These are phyloP conservation scores for Equus przewalskii DNA, from an alignment of 2,113 vertebrate species.

Conservation along the genomic window DNA sequence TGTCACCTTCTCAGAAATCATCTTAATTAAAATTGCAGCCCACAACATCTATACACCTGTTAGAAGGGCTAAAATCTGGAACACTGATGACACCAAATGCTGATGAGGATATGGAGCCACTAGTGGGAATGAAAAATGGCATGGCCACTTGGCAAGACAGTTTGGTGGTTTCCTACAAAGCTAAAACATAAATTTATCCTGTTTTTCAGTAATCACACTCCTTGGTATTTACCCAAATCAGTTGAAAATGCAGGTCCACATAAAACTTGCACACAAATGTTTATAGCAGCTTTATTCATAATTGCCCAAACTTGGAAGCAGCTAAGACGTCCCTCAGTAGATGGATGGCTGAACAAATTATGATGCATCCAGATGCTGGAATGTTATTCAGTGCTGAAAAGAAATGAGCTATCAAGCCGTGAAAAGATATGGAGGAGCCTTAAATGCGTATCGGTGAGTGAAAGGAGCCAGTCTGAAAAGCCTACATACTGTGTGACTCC, in stretches of 20 bases:
- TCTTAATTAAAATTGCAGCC: not conserved
- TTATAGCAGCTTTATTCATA: not conserved
- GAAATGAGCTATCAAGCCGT: not conserved
- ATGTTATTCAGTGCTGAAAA: not conserved
- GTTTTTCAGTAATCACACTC: fast-evolving
- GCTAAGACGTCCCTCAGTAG: not conserved
- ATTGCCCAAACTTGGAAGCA: too few relatives aligned
- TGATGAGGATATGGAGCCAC: fast-evolving
- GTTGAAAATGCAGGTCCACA: not conserved
- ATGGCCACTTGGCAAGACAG: not conserved
- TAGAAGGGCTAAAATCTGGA: not conserved
- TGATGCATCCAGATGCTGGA: not conserved
- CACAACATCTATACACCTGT: fast-evolving
- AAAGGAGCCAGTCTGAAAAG: too few relatives aligned
- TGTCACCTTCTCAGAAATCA: not conserved
- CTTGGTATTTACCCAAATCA: not conserved
- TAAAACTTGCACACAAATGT: too few relatives aligned
- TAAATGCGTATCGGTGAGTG: fast-evolving
- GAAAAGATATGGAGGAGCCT: not conserved
- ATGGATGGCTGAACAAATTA: not conserved
- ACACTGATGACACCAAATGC: fast-evolving
- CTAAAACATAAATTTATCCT: not conserved
- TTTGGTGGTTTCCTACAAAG: not conserved
- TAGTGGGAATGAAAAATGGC: not conserved
- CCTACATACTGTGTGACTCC: fast-evolving